Conservation (phyloP, 2,797 vertebrate species). For the Peromyscus nudipes region DNA sequence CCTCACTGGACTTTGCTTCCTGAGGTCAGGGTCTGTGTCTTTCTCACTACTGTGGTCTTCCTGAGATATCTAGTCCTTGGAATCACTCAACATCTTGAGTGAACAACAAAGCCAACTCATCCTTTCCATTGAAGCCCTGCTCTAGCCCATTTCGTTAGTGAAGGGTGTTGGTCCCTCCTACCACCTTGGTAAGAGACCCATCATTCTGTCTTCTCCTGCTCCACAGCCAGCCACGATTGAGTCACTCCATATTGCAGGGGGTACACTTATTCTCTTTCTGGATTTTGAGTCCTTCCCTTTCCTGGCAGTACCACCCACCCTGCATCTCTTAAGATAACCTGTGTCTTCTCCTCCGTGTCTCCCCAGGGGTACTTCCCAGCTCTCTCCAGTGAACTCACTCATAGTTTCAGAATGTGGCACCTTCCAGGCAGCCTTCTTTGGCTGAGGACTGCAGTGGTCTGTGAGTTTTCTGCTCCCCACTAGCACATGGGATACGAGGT, state of each 20-base stretch:
- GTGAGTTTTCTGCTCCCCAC: neutral
- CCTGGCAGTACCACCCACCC: neutral
- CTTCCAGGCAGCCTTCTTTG: neutral
- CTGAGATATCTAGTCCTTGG: neutral
- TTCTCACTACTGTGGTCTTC: neutral
- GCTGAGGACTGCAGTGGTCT: neutral
- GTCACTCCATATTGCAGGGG: neutral
- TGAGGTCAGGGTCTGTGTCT: rapidly evolving
- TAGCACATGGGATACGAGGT: neutral
- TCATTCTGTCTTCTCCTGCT: neutral
- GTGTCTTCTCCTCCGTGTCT: neutral
- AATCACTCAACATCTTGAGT: neutral
- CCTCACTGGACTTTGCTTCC: neutral
- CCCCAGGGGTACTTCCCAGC: neutral
- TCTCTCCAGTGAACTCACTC: neutral
- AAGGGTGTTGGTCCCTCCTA: neutral
- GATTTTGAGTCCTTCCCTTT: neutral
- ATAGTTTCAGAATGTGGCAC: neutral
- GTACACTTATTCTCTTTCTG: neutral
- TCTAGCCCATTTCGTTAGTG: neutral
- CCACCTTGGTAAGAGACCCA: neutral
- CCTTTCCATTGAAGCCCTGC: neutral
- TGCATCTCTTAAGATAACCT: neutral
- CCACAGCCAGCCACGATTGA: neutral
- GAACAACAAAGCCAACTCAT: neutral